Evolutionary conservation across 2,113 vertebrate genomes (phyloP).

Genomic region (Daphoenositta chrysoptera): DNA sequence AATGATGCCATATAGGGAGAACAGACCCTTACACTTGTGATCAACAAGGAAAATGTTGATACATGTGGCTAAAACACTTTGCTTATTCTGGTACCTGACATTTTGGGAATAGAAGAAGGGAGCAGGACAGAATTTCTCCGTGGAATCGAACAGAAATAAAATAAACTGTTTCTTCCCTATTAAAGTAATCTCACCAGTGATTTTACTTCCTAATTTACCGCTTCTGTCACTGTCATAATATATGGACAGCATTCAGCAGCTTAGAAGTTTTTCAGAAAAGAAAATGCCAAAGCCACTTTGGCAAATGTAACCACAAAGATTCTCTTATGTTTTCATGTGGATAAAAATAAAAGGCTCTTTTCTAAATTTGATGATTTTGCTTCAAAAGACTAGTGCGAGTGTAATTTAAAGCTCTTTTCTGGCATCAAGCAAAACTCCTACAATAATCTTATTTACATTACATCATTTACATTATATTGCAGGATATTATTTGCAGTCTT

Average conservation of each 20-base stretch:
- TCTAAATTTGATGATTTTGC: background rate
- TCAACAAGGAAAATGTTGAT: background rate
- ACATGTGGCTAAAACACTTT: background rate
- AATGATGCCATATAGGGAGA: background rate
- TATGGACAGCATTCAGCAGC: background rate
- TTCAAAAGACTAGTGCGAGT: background rate
- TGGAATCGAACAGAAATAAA: background rate
- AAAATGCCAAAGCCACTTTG: background rate
- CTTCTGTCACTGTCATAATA: background rate
- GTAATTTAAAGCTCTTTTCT: background rate
- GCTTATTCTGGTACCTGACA: background rate
- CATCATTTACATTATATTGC: background rate
- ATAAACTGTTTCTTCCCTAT: background rate
- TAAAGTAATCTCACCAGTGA: background rate
- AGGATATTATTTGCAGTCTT: background rate
- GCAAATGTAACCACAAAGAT: background rate
- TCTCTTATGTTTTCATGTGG: background rate
- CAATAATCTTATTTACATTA: background rate
- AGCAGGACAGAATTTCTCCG: background rate
- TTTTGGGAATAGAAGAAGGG: background rate
- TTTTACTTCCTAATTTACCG: background rate
- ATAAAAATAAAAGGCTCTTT: slow-evolving; percentile 1
- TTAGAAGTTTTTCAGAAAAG: background rate
- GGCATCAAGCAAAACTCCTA: background rate
- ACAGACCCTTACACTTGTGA: background rate